Evolutionary conservation across 2,888 invertebrate species (phyloP).

Genomic region (Eurois occulta): DNA sequence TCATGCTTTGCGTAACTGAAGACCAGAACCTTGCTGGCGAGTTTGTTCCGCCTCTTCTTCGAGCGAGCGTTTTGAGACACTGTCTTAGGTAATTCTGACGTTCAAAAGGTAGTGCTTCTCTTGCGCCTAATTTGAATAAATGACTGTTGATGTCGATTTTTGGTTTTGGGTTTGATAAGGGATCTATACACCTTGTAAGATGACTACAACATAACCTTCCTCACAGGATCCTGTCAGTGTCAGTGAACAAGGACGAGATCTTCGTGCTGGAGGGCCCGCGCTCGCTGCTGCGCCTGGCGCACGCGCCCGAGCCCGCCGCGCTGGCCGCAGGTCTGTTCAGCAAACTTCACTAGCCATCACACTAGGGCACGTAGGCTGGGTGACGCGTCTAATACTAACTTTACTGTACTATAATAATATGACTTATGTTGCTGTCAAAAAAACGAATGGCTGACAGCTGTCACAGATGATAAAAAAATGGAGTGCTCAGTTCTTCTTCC

Average conservation of each 20-base stretch:
- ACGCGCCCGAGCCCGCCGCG: conserved; percentile 92
- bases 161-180: neutral
- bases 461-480: conserved; percentile 6
- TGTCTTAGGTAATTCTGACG: neutral
- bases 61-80: neutral
- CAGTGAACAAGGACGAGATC: conserved; percentile 93
- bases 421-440: neutral
- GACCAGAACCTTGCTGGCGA: neutral
- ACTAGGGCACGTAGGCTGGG: conserved; percentile 11
- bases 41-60: neutral
- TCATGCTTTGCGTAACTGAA: neutral
- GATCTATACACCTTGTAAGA: neutral
- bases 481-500: neutral
- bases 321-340: conserved; percentile 82
- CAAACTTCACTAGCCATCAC: conserved; percentile 23
- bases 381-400: neutral
- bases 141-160: neutral
- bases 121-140: neutral
- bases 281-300: conserved; percentile 94
- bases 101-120: neutral
- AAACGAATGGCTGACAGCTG: neutral
- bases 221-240: conserved; percentile 90
- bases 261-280: conserved; percentile 95
- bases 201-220: neutral
- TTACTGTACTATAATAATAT: neutral